Base-by-base conservation (phyloP, 2,888 invertebrate genomes). In the Pseudococcus longispinus region DNA sequence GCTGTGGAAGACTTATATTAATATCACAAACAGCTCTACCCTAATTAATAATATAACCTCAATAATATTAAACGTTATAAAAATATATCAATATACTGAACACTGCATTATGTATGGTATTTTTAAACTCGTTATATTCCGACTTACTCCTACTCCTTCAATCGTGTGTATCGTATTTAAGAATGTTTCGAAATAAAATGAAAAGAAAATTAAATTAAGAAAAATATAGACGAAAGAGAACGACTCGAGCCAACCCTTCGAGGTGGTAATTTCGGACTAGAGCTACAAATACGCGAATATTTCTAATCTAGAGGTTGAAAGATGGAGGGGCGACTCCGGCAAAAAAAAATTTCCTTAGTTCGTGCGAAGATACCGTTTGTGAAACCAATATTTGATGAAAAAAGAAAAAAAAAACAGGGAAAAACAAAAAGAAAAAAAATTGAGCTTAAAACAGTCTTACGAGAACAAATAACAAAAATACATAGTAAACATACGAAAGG, bases 401-500 rank as follows among this genome's bases (percentile, higher is more conserved):
- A n/a, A 20, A 3, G 51, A 32, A 65, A 11, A 55, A 46, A 44
- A 83, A 46, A 83, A 44, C 4, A 20, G n/a, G n/a, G 11, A 70
- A 70, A 74, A 29, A 84, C 1, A 84, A 84, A 84, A 84, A 70
- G 37, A 32, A 85, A 85, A 65, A 42, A 70, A 85, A 70, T 85
- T 85, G 85, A 85, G 85, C 85, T 37, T 80, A 85, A 85, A 37
- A 70, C 85, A 85, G 85, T 85, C 85, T 85, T 85, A 85, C 85
- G 70, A 85, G 44, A 85, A 85, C 85, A 85, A 85, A 85, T 85
- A 85, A 85, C 85, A 65, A 85, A 55, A 60, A 84, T 42, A 84
- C 46, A 65, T 37, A 84, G 37, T 46, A 85, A 44, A 70, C 32
- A 70, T 32, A 70, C 32, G 42, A 65, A 42, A 70, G 37, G 32